phyloP scores from a whole-genome alignment of 2,797 vertebrate species.

The Denticeps clupeoides region DNA sequence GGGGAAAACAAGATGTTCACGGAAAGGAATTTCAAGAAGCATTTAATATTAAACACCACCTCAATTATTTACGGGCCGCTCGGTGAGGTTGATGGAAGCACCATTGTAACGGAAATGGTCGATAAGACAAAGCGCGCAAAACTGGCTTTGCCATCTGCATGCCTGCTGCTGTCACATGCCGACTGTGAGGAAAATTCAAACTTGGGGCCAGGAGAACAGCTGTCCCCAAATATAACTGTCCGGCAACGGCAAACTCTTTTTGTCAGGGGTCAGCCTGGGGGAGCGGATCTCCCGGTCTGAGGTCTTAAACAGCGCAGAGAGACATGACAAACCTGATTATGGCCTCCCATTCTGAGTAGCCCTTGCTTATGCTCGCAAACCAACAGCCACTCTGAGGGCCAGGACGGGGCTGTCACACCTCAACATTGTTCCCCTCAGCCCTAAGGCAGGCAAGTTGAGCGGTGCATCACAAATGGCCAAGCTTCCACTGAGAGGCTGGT shows the following conservation, averaged over 20 bases:
- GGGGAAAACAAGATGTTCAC: background rate
- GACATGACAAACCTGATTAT: slow-evolving; percentile 34
- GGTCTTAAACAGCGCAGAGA: slow-evolving; percentile 26
- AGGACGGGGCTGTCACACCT: slow-evolving; percentile 25
- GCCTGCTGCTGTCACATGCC: slow-evolving; percentile 6
- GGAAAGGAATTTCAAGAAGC: slow-evolving; percentile 11
- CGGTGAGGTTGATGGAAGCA: too few species aligned
- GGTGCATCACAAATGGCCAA: slow-evolving; percentile 27
- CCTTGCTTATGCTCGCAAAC: slow-evolving; percentile 16
- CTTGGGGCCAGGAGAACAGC: slow-evolving; percentile 13
- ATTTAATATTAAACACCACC: slow-evolving; percentile 20
- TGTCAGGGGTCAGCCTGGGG: slow-evolving; percentile 31
- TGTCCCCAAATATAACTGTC: slow-evolving; percentile 25
- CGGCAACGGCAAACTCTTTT: slow-evolving; percentile 16
- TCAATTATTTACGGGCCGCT: slow-evolving; percentile 24
- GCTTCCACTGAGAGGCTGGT: slow-evolving; percentile 14
- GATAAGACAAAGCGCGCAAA: slow-evolving; percentile 9
- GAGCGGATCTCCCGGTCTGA: slow-evolving; percentile 21
- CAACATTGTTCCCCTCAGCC: slow-evolving; percentile 19
- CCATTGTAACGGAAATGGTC: too few species aligned
- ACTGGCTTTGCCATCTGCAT: slow-evolving; percentile 9
- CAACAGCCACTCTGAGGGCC: slow-evolving; percentile 16
- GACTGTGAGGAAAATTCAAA: slow-evolving; percentile 13
- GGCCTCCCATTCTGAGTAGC: slow-evolving; percentile 14
- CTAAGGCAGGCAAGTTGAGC: slow-evolving; percentile 18